A percentile compares a stretch with the other conserved stretches of the same genome.
Evolutionary conservation across 2,888 invertebrate species (phyloP).

Genomic region (Lochmaea crataegi): DNA sequence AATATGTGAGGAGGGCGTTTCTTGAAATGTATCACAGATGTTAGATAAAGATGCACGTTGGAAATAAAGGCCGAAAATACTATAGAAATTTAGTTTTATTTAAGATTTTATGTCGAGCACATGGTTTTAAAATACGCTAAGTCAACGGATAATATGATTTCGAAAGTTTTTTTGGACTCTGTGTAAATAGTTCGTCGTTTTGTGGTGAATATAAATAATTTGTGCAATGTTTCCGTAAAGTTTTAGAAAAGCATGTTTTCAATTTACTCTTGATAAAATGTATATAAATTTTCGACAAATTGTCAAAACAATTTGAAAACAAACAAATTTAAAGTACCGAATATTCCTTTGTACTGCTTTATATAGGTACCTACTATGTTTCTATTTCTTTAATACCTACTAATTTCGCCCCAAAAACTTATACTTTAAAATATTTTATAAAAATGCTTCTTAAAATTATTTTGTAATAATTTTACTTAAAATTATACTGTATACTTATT

Average conservation of each 20-base stretch:
- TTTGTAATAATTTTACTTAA: too few relatives aligned
- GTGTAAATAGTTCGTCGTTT: neutral
- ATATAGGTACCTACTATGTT: too few relatives aligned
- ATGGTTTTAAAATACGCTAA: constrained; percentile 31
- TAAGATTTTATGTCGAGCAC: constrained; percentile 37
- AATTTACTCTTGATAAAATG: neutral
- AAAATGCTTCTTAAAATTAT: too few relatives aligned
- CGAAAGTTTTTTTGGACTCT: neutral
- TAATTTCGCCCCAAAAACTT: too few relatives aligned
- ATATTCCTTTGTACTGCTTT: too few relatives aligned
- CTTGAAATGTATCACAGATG: constrained; percentile 36
- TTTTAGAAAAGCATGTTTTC: constrained; percentile 1
- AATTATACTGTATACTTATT: too few relatives aligned
- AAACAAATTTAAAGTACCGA: too few relatives aligned
- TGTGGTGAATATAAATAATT: neutral
- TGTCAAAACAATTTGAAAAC: too few relatives aligned
- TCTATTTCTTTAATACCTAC: too few relatives aligned
- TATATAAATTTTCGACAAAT: too few relatives aligned
- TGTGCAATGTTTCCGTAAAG: neutral
- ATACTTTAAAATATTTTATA: too few relatives aligned
- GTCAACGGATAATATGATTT: neutral
- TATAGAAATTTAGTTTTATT: constrained; percentile 42
- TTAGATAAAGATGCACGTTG: constrained; percentile 38
- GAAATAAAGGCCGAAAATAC: constrained; percentile 38
- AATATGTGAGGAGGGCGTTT: constrained; percentile 37